These are phyloP conservation scores for Flabesymbios commensalis DNA, from an alignment of 2,888 invertebrate species.

Conservation along the genomic window DNA sequence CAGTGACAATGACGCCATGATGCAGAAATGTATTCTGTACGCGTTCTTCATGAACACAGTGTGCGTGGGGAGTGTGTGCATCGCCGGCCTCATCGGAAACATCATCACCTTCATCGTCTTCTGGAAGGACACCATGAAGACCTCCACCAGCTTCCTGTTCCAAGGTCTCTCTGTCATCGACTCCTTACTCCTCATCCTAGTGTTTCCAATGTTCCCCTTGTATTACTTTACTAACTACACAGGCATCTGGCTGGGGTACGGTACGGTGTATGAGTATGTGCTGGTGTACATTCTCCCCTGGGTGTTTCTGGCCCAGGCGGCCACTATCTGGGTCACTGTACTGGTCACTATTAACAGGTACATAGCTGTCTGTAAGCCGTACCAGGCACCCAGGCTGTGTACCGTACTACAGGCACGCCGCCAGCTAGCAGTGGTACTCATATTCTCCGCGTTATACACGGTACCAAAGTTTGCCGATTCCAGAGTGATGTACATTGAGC, in stretches of 20 bases:
- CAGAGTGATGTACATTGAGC: background rate
- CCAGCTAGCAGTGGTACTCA: slow-evolving; percentile 25
- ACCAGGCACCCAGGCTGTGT: slow-evolving; percentile 33
- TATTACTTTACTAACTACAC: slow-evolving; percentile 25
- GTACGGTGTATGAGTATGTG: slow-evolving; percentile 14
- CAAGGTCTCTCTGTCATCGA: slow-evolving; percentile 34
- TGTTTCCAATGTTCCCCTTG: slow-evolving; percentile 31
- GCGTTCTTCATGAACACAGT: slow-evolving; percentile 33
- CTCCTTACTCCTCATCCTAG: slow-evolving; percentile 24
- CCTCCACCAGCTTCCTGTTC: slow-evolving; percentile 35
- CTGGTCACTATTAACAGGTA: slow-evolving; percentile 33
- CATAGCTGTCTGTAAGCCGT: slow-evolving; percentile 37
- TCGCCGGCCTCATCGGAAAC: slow-evolving; percentile 33
- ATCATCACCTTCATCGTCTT: slow-evolving; percentile 33
- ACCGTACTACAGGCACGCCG: slow-evolving; percentile 30
- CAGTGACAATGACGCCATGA: too few species aligned
- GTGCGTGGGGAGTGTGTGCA: slow-evolving; percentile 25
- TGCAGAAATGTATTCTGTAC: slow-evolving; percentile 25
- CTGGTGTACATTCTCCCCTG: slow-evolving; percentile 29
- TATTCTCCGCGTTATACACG: slow-evolving; percentile 30
- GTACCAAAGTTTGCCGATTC: slow-evolving; percentile 26
- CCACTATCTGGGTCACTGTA: slow-evolving; percentile 35
- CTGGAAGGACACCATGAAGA: slow-evolving; percentile 33
- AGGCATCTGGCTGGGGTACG: slow-evolving; percentile 7
- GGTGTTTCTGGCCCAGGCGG: slow-evolving; percentile 31